phyloP scores from a whole-genome alignment of 2,888 invertebrate genomes.

The Drosophila fungiperda region DNA sequence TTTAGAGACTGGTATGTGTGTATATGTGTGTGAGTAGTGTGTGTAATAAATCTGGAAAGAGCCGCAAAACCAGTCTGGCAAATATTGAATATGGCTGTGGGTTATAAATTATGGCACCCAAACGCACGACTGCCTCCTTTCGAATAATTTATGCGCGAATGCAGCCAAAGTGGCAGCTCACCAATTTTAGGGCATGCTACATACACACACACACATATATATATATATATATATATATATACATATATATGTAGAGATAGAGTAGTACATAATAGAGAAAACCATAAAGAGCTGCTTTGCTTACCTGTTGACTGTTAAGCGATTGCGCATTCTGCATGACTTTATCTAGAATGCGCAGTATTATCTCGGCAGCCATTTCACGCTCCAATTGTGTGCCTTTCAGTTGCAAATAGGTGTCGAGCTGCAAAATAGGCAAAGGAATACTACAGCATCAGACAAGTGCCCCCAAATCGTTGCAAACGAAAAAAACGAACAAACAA shows the following conservation, averaged over 20 bases:
- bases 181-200: background rate
- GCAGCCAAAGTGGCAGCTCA: slow-evolving; percentile 38
- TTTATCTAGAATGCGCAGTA: slow-evolving; percentile 88
- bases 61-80: slow-evolving; percentile 60
- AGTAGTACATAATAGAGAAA: slow-evolving; percentile 5
- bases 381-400: slow-evolving; percentile 85
- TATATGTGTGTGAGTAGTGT: slow-evolving; percentile 14
- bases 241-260: background rate
- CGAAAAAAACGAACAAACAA: slow-evolving; percentile 4
- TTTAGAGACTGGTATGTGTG: slow-evolving; percentile 26
- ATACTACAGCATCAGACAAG: slow-evolving; percentile 45
- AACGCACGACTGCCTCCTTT: slow-evolving; percentile 56
- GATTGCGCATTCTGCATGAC: slow-evolving; percentile 89
- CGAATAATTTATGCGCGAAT: slow-evolving; percentile 72
- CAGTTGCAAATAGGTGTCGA: slow-evolving; percentile 84
- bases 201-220: background rate
- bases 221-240: background rate
- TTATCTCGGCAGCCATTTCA: slow-evolving; percentile 86
- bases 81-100: slow-evolving; percentile 78
- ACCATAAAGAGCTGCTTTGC: slow-evolving; percentile 44
- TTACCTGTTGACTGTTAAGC: slow-evolving; percentile 90
- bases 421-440: slow-evolving; percentile 74
- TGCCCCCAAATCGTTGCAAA: slow-evolving; percentile 19
- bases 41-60: slow-evolving; percentile 67
- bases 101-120: slow-evolving; percentile 76